phyloP scores from a whole-genome alignment of 2,888 invertebrate genomes.

The Diadromus collaris region DNA sequence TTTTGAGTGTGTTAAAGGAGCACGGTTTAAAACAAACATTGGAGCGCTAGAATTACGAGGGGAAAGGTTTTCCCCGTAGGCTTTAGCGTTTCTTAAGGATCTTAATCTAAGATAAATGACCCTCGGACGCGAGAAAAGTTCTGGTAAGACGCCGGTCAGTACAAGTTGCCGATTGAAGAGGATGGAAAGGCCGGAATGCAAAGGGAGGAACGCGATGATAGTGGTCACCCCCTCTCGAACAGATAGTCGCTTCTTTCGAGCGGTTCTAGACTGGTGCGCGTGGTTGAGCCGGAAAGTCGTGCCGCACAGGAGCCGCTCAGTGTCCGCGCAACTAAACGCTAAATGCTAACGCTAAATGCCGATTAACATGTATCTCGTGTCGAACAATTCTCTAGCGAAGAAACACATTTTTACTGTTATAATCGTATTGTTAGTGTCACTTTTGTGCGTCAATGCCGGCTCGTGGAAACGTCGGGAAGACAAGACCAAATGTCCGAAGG shows the following conservation, averaged over 20 bases:
- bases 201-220: slow-evolving; percentile 75
- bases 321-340: slow-evolving; percentile 5
- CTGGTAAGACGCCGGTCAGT: slow-evolving; percentile 46
- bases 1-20: background rate
- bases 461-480: slow-evolving; percentile 82
- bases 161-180: slow-evolving; percentile 74
- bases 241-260: slow-evolving; percentile 58
- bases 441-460: slow-evolving; percentile 35
- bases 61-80: slow-evolving; percentile 5
- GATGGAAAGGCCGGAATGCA: slow-evolving; percentile 71
- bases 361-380: slow-evolving; percentile 10
- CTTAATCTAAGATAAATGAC: slow-evolving; percentile 31
- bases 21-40: background rate
- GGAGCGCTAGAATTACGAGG: background rate
- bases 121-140: slow-evolving; percentile 32
- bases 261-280: slow-evolving; percentile 51
- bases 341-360: slow-evolving; percentile 6
- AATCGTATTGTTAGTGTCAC: slow-evolving; percentile 30
- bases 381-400: slow-evolving; percentile 11
- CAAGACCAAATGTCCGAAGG: slow-evolving; percentile 87
- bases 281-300: slow-evolving; percentile 55
- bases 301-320: slow-evolving; percentile 35
- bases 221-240: slow-evolving; percentile 69
- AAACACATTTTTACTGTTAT: slow-evolving; percentile 11
- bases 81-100: background rate